Base-by-base conservation (phyloP, 2,113 vertebrate genomes). In the Engystomops pustulosus region DNA sequence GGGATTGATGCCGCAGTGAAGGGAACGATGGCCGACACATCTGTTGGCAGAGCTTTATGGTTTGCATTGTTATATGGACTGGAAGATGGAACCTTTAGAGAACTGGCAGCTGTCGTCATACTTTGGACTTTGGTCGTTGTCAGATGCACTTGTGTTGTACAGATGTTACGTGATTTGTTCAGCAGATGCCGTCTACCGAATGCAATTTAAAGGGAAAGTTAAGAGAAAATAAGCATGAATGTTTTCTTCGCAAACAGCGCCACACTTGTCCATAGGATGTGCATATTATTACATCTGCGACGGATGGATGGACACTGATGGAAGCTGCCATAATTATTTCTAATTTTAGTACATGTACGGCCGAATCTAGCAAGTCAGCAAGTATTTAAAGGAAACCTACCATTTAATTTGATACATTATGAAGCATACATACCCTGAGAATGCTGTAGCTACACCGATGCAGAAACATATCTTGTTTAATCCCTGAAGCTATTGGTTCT, bases 21-120 rank as follows among this genome's bases (percentile, higher is more conserved):
- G 34, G 30, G 10, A 81, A 81, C 53, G 47, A 81, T 58, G 80
- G 80, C n/a, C 36, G 47, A 70, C 47, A 70, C 65, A 81, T 70
- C 80, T 81, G 80, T 71, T 44, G 67, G 36, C 36, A 69, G 62
- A 23, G 9, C 25, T 68, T n/a, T 41, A 69, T 68, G 60, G 44
- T 34, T 75, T 32, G 23, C 6, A 9, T 69, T 68, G 41, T 53
- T 55, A 51, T 32, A 34, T 53, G 44, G 79, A 80, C 79, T 68
- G 79, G 45, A 49, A 53, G 30, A 65, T 70, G 30, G 70, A 70
- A 69, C 79, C 27, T 20, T 55, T 81, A 47, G 9, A 25, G 38
- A 47, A 70, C 36, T 81, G 47, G 69, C 47, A 81, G 79, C 65
- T 81, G 79, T 81, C 55, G 79, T 69, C 79, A 81, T 23, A 7